phyloP scores from a whole-genome alignment of 1,140 invertebrate genomes.

The Dendroctonus ponderosae region DNA sequence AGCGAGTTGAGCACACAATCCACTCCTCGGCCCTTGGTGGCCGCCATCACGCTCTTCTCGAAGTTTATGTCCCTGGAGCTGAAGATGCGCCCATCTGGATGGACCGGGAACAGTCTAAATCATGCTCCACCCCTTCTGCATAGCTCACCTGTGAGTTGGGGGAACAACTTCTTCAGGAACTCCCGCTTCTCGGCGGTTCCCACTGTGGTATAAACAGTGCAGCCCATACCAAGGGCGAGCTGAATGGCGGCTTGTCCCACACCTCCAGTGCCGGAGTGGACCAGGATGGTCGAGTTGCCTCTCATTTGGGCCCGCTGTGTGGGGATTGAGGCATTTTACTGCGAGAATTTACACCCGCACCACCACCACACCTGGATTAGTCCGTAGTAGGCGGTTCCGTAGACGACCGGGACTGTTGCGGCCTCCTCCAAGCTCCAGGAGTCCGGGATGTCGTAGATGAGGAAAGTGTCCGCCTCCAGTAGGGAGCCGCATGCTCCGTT shows the following conservation, averaged over 20 bases:
- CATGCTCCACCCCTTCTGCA: background rate
- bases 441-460: constrained; percentile 78
- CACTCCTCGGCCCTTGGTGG: constrained; percentile 66
- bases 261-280: constrained; percentile 76
- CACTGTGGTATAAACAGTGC: constrained; percentile 70
- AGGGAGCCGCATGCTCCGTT: constrained; percentile 61
- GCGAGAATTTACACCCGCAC: background rate
- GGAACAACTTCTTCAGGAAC: constrained; percentile 57
- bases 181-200: constrained; percentile 68
- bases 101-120: background rate
- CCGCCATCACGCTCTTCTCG: constrained; percentile 64
- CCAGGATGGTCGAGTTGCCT: constrained; percentile 54
- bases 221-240: constrained; percentile 63
- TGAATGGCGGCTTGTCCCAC: constrained; percentile 79
- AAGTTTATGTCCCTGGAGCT: constrained; percentile 72
- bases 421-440: constrained; percentile 83
- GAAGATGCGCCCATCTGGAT: constrained; percentile 58
- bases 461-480: constrained; percentile 57
- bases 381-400: constrained; percentile 81
- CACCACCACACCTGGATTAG: constrained; percentile 6
- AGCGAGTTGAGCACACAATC: constrained; percentile 78
- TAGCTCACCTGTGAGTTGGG: constrained; percentile 33
- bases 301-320: constrained; percentile 28
- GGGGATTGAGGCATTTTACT: constrained; percentile 1
- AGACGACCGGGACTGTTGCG: constrained; percentile 83